Conservation (phyloP, 2,797 vertebrate genomes). For the Hyperoplus lanceolatus region DNA sequence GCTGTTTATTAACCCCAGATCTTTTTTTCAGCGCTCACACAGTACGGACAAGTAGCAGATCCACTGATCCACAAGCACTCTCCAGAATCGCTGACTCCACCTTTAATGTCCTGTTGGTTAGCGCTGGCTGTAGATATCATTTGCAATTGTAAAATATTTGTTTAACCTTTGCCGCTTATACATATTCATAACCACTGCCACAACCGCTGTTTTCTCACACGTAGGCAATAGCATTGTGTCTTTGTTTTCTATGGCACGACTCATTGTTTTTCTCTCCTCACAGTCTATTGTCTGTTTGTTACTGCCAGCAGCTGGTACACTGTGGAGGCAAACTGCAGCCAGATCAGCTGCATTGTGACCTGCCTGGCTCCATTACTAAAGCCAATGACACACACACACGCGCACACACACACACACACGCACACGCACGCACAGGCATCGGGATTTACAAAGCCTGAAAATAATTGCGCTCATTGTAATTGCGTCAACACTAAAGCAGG, state of each 20-base stretch:
- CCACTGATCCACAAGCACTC: too few species aligned
- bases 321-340: background rate
- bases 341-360: conserved; percentile 2
- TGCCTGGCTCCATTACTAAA: background rate
- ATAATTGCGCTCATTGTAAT: too few species aligned
- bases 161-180: background rate
- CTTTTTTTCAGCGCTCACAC: too few species aligned
- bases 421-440: too few species aligned
- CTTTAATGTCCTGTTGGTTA: background rate
- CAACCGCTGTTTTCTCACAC: too few species aligned
- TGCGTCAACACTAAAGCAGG: too few species aligned
- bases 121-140: background rate
- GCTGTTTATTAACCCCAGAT: too few species aligned
- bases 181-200: background rate
- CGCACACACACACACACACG: too few species aligned
- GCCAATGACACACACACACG: background rate
- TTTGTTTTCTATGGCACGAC: background rate
- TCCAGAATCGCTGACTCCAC: too few species aligned
- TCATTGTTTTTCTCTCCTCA: background rate
- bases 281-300: background rate
- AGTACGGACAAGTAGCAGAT: too few species aligned
- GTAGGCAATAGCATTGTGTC: too few species aligned
- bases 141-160: background rate
- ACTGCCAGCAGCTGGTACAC: background rate
- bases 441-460: too few species aligned